Conservation (phyloP, 2,888 invertebrate genomes). For the Charanyca ferruginea region DNA sequence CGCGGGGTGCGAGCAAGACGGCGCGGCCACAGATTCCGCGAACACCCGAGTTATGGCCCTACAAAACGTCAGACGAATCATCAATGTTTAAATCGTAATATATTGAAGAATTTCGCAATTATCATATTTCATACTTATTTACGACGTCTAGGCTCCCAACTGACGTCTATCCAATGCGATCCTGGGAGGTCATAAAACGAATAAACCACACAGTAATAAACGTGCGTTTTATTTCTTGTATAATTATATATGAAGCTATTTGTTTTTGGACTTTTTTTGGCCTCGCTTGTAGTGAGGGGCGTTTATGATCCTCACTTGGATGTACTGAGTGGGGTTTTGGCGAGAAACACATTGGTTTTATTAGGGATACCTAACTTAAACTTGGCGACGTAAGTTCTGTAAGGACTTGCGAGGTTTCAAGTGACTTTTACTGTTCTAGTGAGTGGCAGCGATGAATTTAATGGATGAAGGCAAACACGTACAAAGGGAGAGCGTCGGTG, state of each 20-base stretch:
- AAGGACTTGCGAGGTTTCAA: constrained; percentile 57
- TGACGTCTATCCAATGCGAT: constrained; percentile 87
- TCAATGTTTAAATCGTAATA: constrained; percentile 91
- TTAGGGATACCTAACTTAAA: constrained; percentile 58
- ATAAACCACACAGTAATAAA: constrained; percentile 85
- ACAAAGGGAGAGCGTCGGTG: constrained; percentile 66
- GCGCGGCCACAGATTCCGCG: constrained; percentile 77
- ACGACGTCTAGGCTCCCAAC: constrained; percentile 88
- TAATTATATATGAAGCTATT: constrained; percentile 84
- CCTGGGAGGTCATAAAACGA: constrained; percentile 86
- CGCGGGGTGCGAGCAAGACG: constrained; percentile 59
- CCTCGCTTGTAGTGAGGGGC: constrained; percentile 58
- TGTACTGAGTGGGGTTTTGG: constrained; percentile 52
- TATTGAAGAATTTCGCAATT: constrained; percentile 91
- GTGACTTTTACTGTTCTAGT: constrained; percentile 66
- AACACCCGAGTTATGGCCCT: constrained; percentile 86
- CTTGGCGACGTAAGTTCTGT: constrained; percentile 52
- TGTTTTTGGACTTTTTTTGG: constrained; percentile 75
- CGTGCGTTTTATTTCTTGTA: constrained; percentile 84
- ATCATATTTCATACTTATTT: constrained; percentile 91
- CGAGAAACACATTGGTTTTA: constrained; percentile 58
- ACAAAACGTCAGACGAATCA: constrained; percentile 90
- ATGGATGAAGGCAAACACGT: constrained; percentile 62
- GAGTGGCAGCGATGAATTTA: constrained; percentile 69
- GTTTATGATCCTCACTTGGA: constrained; percentile 65